A percentile compares a stretch with the other conserved stretches of the same genome.
Conservation (phyloP, 2,113 vertebrate genomes). For the Bos javanicus region DNA sequence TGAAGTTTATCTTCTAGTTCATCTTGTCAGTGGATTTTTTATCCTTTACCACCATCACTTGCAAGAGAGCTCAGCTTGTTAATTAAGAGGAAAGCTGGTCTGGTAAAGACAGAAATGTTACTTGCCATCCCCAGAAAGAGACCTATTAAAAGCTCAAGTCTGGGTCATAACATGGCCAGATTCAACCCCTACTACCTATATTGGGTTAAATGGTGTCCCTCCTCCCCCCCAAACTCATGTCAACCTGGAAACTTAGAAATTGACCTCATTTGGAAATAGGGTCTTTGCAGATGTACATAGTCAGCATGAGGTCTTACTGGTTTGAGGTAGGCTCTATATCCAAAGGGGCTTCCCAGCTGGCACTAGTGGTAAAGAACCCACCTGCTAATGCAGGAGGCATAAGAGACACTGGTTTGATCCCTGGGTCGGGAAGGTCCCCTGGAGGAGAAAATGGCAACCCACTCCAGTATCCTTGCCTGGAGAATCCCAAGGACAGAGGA, state of each 20-base stretch:
- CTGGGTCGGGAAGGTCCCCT: background rate
- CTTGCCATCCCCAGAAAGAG: background rate
- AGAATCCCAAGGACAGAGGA: background rate
- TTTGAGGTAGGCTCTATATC: background rate
- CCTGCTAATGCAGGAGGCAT: background rate
- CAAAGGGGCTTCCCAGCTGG: background rate
- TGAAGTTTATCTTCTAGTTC: background rate
- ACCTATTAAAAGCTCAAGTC: background rate
- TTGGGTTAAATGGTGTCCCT: background rate
- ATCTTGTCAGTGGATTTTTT: background rate
- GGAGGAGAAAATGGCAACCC: background rate
- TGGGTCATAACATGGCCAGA: background rate
- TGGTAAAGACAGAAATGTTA: background rate
- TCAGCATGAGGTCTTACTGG: background rate
- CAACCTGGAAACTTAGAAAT: background rate
- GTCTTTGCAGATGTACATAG: background rate
- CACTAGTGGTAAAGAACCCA: background rate
- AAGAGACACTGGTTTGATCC: background rate
- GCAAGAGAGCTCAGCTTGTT: background rate
- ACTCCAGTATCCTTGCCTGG: background rate
- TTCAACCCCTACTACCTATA: background rate
- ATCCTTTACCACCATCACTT: background rate
- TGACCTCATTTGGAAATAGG: background rate
- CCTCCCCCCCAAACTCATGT: fast-evolving
- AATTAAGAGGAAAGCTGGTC: background rate